Evolutionary conservation across 2,888 invertebrate species (phyloP), one percentile per base, ranked within the genome.

Genomic region (Parnassius mnemosyne): DNA sequence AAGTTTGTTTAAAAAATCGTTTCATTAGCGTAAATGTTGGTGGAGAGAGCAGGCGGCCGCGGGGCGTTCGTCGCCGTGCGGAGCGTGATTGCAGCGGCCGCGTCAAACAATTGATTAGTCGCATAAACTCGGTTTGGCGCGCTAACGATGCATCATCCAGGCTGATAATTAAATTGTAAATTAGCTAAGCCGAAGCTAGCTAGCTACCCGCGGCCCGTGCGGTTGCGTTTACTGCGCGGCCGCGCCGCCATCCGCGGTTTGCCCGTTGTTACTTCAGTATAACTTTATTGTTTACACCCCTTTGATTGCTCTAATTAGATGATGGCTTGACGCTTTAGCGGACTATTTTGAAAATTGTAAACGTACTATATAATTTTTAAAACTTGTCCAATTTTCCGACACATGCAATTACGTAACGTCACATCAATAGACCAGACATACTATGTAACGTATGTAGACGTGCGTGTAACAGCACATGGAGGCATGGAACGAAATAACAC

Each of bases 81-180:
- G 82, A 83, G 80, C 86, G 87, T 90, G 90, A 90, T 90, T 90
- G 89, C 88, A 74, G 72, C 78, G 86, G 87, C 87, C 89, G 87
- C 89, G 89, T 89, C 91, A 90, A 91, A 90, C 91, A 91, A 90
- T 90, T 91, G 91, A 90, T 91, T 91, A 91, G 90, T 89, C 85
- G 88, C 88, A 89, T 91, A 90, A 90, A 91, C 89, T 90, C 85
- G 87, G 90, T 90, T 91, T 90, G 89, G 89, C 89, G 85, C 83
- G 83, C 89, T 89, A 89, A 89, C 89, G 89, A 90, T 89, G 89
- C 87, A 89, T 91, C 91, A 90, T 88, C 81, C 89, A 81, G 80
- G 77, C 81, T 86, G 89, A 89, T 90, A 91, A 91, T 89, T 87
- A 88, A 89, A 89, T 89, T 89, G 89, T 89, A 88, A 89, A 89